These are phyloP conservation scores for Sciaenops ocellatus DNA, from an alignment of 2,797 vertebrate genomes.

Conservation along the genomic window DNA sequence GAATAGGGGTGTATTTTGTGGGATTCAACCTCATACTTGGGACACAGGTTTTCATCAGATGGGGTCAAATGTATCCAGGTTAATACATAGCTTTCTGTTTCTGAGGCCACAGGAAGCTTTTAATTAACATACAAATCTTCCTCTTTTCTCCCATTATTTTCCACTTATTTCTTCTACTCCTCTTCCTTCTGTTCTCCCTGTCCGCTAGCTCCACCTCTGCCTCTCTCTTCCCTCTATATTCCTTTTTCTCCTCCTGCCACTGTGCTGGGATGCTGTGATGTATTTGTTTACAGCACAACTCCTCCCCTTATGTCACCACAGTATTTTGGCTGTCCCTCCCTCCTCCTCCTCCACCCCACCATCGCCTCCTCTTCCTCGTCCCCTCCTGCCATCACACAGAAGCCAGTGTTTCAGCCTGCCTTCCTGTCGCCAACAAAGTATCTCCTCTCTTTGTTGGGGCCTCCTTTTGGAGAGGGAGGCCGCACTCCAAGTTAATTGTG, in stretches of 20 bases:
- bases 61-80: background rate
- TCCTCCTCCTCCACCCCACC: slow-evolving; percentile 14
- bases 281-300: slow-evolving; percentile 72
- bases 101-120: slow-evolving; percentile 5
- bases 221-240: background rate
- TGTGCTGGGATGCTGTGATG: slow-evolving; percentile 56
- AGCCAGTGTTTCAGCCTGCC: slow-evolving; percentile 79
- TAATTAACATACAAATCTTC: background rate
- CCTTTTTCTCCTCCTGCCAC: slow-evolving; percentile 26
- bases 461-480: slow-evolving; percentile 69
- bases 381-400: slow-evolving; percentile 74
- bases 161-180: background rate
- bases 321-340: slow-evolving; percentile 44
- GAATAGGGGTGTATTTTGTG: background rate
- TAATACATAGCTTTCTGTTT: background rate
- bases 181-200: slow-evolving; percentile 14
- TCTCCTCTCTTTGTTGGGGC: slow-evolving; percentile 78
- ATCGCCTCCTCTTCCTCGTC: slow-evolving; percentile 63
- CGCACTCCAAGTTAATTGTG: slow-evolving; percentile 77
- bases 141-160: slow-evolving; percentile 1
- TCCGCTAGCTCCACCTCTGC: background rate
- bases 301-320: slow-evolving; percentile 48
- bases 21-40: background rate
- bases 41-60: background rate
- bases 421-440: slow-evolving; percentile 80